Conservation (phyloP, 2,113 vertebrate species). For the Trichechus manatus region DNA sequence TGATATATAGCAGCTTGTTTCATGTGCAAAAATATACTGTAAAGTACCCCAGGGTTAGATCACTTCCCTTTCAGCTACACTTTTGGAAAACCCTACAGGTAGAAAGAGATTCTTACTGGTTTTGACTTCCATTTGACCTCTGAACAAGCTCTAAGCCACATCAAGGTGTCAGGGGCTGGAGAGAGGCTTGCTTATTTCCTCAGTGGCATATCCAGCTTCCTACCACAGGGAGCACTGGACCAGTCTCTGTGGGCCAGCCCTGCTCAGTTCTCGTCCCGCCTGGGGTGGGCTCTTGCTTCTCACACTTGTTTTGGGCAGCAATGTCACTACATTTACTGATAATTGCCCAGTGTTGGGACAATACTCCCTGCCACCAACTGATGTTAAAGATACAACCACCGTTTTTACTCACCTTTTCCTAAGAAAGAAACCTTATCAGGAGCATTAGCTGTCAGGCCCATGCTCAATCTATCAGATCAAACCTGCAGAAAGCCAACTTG, state of each 20-base stretch:
- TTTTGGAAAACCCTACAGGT: background rate
- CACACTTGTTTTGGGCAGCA: background rate
- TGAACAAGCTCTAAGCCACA: background rate
- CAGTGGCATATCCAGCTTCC: background rate
- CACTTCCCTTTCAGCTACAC: background rate
- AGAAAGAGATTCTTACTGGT: background rate
- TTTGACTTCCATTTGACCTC: background rate
- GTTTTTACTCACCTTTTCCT: background rate
- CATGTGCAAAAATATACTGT: background rate
- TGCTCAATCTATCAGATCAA: background rate
- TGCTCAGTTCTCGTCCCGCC: background rate
- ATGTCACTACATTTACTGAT: background rate
- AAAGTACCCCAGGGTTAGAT: background rate
- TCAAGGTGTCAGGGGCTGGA: background rate
- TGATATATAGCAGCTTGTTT: background rate
- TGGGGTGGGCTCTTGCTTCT: background rate
- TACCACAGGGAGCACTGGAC: background rate
- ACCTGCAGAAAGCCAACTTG: background rate
- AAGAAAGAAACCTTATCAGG: background rate
- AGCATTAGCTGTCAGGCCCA: background rate
- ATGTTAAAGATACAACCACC: background rate
- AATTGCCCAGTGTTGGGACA: background rate
- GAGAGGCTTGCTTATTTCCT: background rate
- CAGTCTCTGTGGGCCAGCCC: background rate
- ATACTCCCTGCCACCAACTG: background rate